phyloP scores from a whole-genome alignment of 1,140 invertebrate genomes.

The Zaprionus inermis region DNA sequence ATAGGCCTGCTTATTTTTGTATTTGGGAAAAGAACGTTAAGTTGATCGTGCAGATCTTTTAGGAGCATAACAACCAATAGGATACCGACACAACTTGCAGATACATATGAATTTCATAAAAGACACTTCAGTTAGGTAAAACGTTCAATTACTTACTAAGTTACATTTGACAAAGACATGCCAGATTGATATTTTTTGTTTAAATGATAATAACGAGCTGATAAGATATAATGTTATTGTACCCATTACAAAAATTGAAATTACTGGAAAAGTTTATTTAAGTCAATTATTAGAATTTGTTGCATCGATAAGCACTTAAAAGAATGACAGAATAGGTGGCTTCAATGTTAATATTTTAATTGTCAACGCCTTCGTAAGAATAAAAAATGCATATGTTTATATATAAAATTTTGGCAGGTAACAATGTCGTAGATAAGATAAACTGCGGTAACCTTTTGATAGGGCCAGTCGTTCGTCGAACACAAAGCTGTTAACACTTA shows the following conservation, averaged over 20 bases:
- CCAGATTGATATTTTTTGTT: constrained; percentile 13
- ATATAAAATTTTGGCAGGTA: constrained; percentile 13
- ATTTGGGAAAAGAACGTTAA: neutral
- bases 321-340: neutral
- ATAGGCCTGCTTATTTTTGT: neutral
- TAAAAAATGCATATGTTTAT: neutral
- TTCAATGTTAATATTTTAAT: neutral
- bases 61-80: neutral
- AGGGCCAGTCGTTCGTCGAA: constrained; percentile 15
- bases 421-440: constrained; percentile 37
- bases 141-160: constrained; percentile 1
- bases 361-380: neutral
- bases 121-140: neutral
- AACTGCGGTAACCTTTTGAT: neutral
- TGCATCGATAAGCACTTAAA: constrained; percentile 7
- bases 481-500: constrained; percentile 21
- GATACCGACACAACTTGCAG: neutral
- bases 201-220: neutral
- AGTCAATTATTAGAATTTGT: constrained; percentile 13
- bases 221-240: constrained; percentile 14
- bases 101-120: neutral
- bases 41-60: neutral
- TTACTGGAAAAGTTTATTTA: neutral
- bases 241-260: constrained; percentile 1
- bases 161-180: neutral